These are phyloP conservation scores for Brachymystax lenok DNA, from an alignment of 2,797 vertebrate species.

Conservation along the genomic window DNA sequence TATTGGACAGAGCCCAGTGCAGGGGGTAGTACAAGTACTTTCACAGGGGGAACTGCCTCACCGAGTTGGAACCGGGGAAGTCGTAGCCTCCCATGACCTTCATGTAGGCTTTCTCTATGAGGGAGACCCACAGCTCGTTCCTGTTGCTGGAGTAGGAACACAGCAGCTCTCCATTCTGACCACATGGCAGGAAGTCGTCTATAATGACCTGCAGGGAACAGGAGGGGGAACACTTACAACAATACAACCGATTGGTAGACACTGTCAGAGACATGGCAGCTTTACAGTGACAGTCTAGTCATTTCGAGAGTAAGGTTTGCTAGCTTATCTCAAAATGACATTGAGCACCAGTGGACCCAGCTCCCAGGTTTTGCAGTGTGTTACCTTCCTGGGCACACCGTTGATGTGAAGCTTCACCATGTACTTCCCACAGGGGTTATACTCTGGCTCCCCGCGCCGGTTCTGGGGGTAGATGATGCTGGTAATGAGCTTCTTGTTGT, in stretches of 20 bases:
- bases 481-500: slow-evolving; percentile 96
- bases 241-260: background rate
- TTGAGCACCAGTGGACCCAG: no score
- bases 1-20: background rate
- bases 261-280: background rate
- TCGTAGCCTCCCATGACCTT: slow-evolving; percentile 99
- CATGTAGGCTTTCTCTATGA: slow-evolving; percentile 99
- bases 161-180: slow-evolving; percentile 93
- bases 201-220: background rate
- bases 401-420: slow-evolving; percentile 99
- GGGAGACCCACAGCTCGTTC: slow-evolving; percentile 96
- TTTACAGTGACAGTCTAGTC: background rate
- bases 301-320: background rate
- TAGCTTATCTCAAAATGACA: background rate
- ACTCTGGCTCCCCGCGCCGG: slow-evolving; percentile 93
- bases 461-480: slow-evolving; percentile 99
- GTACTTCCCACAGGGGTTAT: slow-evolving; percentile 98
- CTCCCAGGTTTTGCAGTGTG: background rate
- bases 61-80: slow-evolving; percentile 98
- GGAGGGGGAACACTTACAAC: background rate
- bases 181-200: slow-evolving; percentile 74
- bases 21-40: no score
- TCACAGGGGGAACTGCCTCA: slow-evolving; percentile 51
- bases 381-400: slow-evolving; percentile 97
- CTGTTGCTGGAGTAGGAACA: slow-evolving; percentile 98